These are phyloP conservation scores for Oncorhynchus kisutch DNA, from an alignment of 2,113 vertebrate species.

Conservation along the genomic window DNA sequence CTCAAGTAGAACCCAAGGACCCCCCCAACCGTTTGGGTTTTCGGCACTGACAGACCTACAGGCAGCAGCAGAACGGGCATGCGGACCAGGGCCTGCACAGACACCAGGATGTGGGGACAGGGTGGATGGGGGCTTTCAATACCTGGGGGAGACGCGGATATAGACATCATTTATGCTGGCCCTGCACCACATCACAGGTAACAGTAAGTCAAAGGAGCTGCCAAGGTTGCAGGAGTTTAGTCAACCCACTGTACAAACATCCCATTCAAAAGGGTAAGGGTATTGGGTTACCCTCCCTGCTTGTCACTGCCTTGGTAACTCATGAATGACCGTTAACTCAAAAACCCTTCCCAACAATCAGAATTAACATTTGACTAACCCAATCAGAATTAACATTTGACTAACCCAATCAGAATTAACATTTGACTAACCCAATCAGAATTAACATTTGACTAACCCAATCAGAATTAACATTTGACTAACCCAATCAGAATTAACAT, in stretches of 20 bases:
- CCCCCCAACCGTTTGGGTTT: constrained; percentile 55
- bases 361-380: too few relatives aligned
- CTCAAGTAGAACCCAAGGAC: constrained; percentile 85
- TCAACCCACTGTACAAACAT: constrained; percentile 66
- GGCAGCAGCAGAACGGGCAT: constrained; percentile 85
- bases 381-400: too few relatives aligned
- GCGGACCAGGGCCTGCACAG: constrained; percentile 59
- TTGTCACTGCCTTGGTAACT: too few relatives aligned
- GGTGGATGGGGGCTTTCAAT: constrained; percentile 55
- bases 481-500: too few relatives aligned
- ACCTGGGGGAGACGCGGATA: constrained; percentile 92
- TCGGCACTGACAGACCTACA: constrained; percentile 84
- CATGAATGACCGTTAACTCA: too few relatives aligned
- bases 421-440: too few relatives aligned
- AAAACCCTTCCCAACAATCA: too few relatives aligned
- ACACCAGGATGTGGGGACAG: too few relatives aligned
- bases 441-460: too few relatives aligned
- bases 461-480: too few relatives aligned
- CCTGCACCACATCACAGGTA: constrained; percentile 68
- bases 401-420: too few relatives aligned
- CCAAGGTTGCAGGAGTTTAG: background rate
- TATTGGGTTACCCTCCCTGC: background rate
- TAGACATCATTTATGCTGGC: constrained; percentile 92
- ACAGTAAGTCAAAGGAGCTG: background rate
- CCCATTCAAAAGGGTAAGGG: constrained; percentile 52